Conservation (phyloP, 2,797 vertebrate genomes). For the Aphelocoma californica region DNA sequence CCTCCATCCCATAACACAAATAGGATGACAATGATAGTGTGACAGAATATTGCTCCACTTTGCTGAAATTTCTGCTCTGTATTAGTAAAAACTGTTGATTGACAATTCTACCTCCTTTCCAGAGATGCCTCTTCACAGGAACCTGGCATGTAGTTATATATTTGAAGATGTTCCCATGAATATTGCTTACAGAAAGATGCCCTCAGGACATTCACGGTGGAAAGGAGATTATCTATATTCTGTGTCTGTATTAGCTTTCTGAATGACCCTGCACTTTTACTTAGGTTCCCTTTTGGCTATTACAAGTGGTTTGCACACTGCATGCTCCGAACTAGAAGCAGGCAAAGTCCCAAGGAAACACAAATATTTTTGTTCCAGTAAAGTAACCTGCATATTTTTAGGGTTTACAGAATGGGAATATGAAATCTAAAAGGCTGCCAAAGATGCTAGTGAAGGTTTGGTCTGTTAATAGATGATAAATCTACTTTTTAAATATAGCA, state of each 20-base stretch:
- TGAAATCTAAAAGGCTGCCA: background rate
- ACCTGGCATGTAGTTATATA: background rate
- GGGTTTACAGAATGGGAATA: background rate
- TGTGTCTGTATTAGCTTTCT: background rate
- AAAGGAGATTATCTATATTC: background rate
- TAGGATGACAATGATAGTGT: background rate
- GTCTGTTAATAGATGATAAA: background rate
- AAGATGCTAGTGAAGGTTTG: background rate
- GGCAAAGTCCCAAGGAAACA: background rate
- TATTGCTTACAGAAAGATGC: background rate
- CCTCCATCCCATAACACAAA: background rate
- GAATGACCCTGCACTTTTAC: background rate
- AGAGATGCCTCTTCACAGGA: background rate
- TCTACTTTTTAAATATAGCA: background rate
- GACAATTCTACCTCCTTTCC: background rate
- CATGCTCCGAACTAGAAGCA: background rate
- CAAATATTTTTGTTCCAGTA: background rate
- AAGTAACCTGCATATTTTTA: background rate
- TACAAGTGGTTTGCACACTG: background rate
- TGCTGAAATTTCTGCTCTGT: background rate
- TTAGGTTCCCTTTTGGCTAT: background rate
- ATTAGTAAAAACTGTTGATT: background rate
- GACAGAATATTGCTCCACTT: background rate
- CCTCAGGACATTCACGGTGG: background rate
- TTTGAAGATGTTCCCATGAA: background rate